Conservation (phyloP, 2,888 invertebrate species). For the Tachina lurida region DNA sequence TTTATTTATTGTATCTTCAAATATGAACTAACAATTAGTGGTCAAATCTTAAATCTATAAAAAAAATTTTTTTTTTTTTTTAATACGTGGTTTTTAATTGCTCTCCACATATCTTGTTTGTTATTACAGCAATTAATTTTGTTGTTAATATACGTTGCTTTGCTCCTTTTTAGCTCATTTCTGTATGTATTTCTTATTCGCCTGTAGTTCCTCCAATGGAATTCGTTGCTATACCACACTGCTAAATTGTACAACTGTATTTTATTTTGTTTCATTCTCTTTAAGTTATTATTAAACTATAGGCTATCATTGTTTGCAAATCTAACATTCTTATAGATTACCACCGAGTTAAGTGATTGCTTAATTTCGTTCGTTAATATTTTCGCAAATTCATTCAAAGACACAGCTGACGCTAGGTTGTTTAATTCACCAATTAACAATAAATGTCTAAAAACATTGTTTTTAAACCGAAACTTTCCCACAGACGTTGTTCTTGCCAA, state of each 20-base stretch:
- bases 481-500: background rate
- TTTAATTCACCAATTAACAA: background rate
- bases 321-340: background rate
- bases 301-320: background rate
- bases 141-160: background rate
- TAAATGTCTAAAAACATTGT: slow-evolving; percentile 1
- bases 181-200: slow-evolving; percentile 5
- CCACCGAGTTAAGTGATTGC: too few relatives aligned
- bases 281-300: slow-evolving; percentile 9
- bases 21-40: too few relatives aligned
- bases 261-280: too few relatives aligned
- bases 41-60: too few relatives aligned
- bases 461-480: background rate
- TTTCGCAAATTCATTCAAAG: too few relatives aligned
- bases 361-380: too few relatives aligned
- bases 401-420: background rate
- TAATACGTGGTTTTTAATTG: background rate
- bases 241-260: slow-evolving; percentile 1
- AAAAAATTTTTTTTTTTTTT: too few relatives aligned
- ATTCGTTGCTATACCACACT: slow-evolving; percentile 1
- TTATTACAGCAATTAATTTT: background rate
- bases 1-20: too few relatives aligned
- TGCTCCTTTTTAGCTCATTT: slow-evolving; percentile 1
- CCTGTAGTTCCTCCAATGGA: slow-evolving; percentile 3
- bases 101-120: background rate